phyloP scores from a whole-genome alignment of 2,888 invertebrate genomes.

The Hirtodrosophila histrioides region DNA sequence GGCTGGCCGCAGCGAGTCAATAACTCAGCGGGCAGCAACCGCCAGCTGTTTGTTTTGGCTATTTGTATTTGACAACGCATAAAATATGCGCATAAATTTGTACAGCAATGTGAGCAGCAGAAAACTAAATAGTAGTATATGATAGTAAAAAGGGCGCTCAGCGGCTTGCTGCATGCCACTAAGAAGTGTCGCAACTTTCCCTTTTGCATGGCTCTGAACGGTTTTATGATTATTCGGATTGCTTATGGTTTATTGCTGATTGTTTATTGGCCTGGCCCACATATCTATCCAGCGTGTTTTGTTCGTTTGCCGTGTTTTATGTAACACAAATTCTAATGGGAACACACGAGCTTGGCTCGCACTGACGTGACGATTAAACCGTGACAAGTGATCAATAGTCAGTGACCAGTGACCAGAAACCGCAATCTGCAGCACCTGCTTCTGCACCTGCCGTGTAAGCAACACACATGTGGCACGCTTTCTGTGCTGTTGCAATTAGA shows the following conservation, averaged over 20 bases:
- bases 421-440: conserved; percentile 28
- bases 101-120: conserved; percentile 38
- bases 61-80: conserved; percentile 62
- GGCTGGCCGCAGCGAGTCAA: conserved; percentile 45
- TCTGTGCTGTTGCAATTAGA: conserved; percentile 1
- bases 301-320: conserved; percentile 39
- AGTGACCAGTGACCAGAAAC: conserved; percentile 13
- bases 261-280: conserved; percentile 42
- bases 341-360: conserved; percentile 21
- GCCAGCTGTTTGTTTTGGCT: conserved; percentile 61
- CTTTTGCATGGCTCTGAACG: conserved; percentile 62
- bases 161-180: conserved; percentile 49
- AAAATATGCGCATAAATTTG: conserved; percentile 66
- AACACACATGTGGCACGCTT: conserved; percentile 2
- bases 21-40: conserved; percentile 45
- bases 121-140: background rate
- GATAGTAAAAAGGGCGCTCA: conserved; percentile 26
- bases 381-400: conserved; percentile 11
- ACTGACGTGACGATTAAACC: conserved; percentile 27
- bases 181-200: conserved; percentile 73
- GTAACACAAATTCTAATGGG: conserved; percentile 53
- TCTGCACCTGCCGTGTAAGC: conserved; percentile 7
- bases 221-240: conserved; percentile 55
- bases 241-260: conserved; percentile 29
- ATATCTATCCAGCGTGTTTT: conserved; percentile 40